Percentiles rank a stretch among this genome's conserved stretches.
These are phyloP conservation scores for Cyanocitta stelleri DNA, from an alignment of 2,113 vertebrate genomes.

Conservation along the genomic window DNA sequence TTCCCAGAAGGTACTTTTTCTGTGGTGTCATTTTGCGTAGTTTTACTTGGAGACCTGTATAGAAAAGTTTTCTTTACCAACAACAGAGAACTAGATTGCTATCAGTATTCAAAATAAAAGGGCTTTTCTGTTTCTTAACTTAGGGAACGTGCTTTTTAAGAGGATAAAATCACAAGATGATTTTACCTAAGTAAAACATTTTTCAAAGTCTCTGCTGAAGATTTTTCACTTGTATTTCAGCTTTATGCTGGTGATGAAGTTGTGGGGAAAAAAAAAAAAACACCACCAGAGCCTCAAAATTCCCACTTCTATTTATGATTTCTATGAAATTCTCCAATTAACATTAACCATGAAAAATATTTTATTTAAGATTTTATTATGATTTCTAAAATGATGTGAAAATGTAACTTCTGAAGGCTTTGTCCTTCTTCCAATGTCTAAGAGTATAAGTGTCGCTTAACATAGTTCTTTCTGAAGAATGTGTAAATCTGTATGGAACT, in stretches of 20 bases:
- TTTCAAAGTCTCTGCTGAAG: not conserved
- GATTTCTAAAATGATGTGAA: not conserved
- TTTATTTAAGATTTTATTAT: not conserved
- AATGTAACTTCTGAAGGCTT: not conserved
- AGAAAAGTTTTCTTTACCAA: not conserved
- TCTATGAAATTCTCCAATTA: not conserved
- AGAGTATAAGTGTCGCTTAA: not conserved
- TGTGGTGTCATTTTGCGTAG: not conserved
- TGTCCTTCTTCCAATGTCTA: not conserved
- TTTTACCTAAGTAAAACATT: not conserved
- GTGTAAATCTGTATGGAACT: not conserved
- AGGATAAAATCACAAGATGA: not conserved
- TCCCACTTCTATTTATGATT: not conserved
- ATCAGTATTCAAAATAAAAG: not conserved
- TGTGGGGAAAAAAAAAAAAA: fast-evolving
- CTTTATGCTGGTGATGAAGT: not conserved
- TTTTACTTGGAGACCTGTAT: not conserved
- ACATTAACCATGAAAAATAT: not conserved
- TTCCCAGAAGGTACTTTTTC: not conserved
- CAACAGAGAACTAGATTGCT: not conserved
- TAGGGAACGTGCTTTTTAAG: not conserved
- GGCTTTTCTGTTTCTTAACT: not conserved
- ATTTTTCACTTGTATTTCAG: not conserved
- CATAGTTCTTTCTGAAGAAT: not conserved
- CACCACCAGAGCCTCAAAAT: not conserved